These are phyloP conservation scores for Harpagoxenus sublaevis DNA, from an alignment of 2,888 invertebrate species.

Conservation along the genomic window DNA sequence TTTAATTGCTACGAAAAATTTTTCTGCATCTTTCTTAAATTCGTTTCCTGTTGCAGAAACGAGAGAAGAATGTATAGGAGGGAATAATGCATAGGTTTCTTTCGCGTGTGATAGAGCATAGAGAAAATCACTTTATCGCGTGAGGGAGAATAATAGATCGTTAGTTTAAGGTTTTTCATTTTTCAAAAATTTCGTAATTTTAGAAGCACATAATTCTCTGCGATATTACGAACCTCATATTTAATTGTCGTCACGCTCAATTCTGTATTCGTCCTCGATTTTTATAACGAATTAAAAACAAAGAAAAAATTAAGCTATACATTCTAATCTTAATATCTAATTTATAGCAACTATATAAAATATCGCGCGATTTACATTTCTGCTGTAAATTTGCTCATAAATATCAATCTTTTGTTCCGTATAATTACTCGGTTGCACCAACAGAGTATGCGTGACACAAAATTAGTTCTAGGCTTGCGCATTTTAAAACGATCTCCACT, in stretches of 20 bases:
- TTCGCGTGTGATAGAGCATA: neutral
- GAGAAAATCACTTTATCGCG: constrained; percentile 5
- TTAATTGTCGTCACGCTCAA: neutral
- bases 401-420: constrained; percentile 16
- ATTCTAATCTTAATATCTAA: neutral
- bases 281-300: neutral
- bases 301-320: neutral
- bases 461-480: constrained; percentile 38
- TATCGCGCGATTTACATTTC: constrained; percentile 33
- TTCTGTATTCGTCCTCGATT: neutral
- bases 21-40: neutral
- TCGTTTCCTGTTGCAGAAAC: neutral
- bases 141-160: constrained; percentile 58
- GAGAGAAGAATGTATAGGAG: constrained; percentile 14
- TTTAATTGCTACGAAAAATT: too few species aligned
- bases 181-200: constrained; percentile 62
- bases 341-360: neutral
- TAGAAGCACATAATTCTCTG: constrained; percentile 62
- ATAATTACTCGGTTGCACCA: constrained; percentile 14
- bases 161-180: constrained; percentile 59
- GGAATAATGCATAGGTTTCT: neutral
- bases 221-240: constrained; percentile 61
- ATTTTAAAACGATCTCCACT: constrained; percentile 39
- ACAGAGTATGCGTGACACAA: constrained; percentile 34
- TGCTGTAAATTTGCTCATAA: constrained; percentile 12